A percentile compares a stretch with the other conserved stretches of the same genome.
phyloP scores from a whole-genome alignment of 2,797 vertebrate genomes.

The Ctenopoma kingsleyae region DNA sequence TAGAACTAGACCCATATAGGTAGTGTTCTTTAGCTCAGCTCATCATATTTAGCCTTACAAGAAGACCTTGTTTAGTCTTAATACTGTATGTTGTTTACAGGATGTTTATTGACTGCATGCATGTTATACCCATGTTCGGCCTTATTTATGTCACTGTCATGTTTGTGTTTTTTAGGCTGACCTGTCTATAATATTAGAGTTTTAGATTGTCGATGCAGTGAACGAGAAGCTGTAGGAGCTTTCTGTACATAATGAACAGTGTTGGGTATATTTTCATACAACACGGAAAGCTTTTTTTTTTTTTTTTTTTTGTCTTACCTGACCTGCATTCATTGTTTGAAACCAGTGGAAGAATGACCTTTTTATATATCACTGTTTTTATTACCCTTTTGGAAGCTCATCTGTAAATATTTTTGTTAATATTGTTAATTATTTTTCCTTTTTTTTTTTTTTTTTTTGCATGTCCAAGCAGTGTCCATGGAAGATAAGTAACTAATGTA shows the following conservation, averaged over 20 bases:
- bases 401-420: constrained; percentile 84
- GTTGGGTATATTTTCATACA: constrained; percentile 76
- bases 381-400: constrained; percentile 78
- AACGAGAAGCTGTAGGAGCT: constrained; percentile 38
- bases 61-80: constrained; percentile 86
- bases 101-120: constrained; percentile 84
- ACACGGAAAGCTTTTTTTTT: constrained; percentile 20
- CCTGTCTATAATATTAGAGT: constrained; percentile 53
- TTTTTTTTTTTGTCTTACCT: constrained; percentile 57
- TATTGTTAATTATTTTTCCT: constrained; percentile 49
- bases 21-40: constrained; percentile 65
- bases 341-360: constrained; percentile 66
- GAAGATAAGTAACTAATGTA: constrained; percentile 61
- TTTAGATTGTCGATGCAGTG: constrained; percentile 47
- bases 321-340: constrained; percentile 71
- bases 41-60: constrained; percentile 85
- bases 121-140: constrained; percentile 80
- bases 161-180: constrained; percentile 51
- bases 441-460: constrained; percentile 76
- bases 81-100: constrained; percentile 86
- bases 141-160: constrained; percentile 79
- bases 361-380: constrained; percentile 79
- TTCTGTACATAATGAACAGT: constrained; percentile 69
- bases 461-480: constrained; percentile 73
- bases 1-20: constrained; percentile 52